phyloP scores from a whole-genome alignment of 2,113 vertebrate genomes.

The Mugil cephalus region DNA sequence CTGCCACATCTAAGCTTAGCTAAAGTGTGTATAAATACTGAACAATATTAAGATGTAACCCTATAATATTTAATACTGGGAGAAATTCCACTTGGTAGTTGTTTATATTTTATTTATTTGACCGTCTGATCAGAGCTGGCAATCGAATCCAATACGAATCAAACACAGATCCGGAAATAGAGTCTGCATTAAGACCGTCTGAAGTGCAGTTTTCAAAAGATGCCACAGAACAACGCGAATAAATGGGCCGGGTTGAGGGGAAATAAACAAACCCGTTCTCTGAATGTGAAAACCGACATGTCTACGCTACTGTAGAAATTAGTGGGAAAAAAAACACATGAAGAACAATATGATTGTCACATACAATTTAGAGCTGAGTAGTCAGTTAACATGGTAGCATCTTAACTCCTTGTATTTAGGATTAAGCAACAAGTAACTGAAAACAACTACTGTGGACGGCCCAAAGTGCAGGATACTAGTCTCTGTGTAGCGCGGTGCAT shows the following conservation, averaged over 20 bases:
- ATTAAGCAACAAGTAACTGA: too few species aligned
- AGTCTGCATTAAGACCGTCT: not conserved
- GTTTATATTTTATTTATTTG: slow-evolving; percentile 7
- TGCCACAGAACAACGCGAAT: too few species aligned
- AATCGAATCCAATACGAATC: not conserved
- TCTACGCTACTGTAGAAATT: too few species aligned
- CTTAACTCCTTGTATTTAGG: not conserved
- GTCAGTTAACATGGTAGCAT: not conserved
- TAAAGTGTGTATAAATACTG: slow-evolving; percentile 37
- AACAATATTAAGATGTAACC: too few species aligned
- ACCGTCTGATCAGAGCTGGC: slow-evolving; percentile 9
- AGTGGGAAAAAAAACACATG: not conserved
- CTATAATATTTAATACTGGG: not conserved
- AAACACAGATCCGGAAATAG: not conserved
- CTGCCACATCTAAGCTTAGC: slow-evolving; percentile 23
- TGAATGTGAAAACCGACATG: too few species aligned
- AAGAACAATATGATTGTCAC: not conserved
- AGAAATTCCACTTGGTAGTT: not conserved
- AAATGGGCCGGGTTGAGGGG: too few species aligned
- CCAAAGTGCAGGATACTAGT: too few species aligned
- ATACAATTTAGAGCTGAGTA: not conserved
- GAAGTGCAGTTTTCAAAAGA: not conserved
- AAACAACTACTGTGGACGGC: too few species aligned
- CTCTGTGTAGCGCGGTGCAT: too few species aligned
- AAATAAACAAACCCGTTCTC: too few species aligned